phyloP scores from a whole-genome alignment of 2,888 invertebrate species.

The Nebria brevicollis region DNA sequence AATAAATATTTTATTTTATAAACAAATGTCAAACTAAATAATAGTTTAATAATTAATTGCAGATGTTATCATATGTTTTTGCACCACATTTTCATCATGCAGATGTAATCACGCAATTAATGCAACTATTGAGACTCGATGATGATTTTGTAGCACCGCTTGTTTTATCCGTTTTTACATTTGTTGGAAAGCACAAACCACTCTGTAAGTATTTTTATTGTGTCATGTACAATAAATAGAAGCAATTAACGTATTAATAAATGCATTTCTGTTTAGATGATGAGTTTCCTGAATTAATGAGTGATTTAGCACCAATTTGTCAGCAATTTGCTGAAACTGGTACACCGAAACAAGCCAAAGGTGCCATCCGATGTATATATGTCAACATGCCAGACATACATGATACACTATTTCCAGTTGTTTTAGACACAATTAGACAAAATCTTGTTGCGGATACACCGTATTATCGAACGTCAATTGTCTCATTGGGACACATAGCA shows the following conservation, averaged over 20 bases:
- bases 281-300: slow-evolving; percentile 79
- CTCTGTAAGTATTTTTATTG: slow-evolving; percentile 68
- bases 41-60: slow-evolving; percentile 48
- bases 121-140: slow-evolving; percentile 81
- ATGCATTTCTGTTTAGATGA: slow-evolving; percentile 66
- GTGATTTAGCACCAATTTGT: slow-evolving; percentile 84
- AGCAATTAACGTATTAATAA: neutral
- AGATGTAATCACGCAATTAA: slow-evolving; percentile 81
- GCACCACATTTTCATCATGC: slow-evolving; percentile 92
- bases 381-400: slow-evolving; percentile 80
- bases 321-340: slow-evolving; percentile 89
- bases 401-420: slow-evolving; percentile 83
- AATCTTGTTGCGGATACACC: slow-evolving; percentile 79
- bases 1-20: no score
- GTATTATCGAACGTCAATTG: slow-evolving; percentile 92
- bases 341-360: slow-evolving; percentile 95
- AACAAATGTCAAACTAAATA: no score
- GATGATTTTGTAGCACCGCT: slow-evolving; percentile 84
- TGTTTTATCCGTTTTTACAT: slow-evolving; percentile 85
- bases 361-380: slow-evolving; percentile 92
- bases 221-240: neutral
- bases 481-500: slow-evolving; percentile 94
- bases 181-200: slow-evolving; percentile 87
- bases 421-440: slow-evolving; percentile 81
- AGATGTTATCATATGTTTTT: slow-evolving; percentile 91